A percentile compares a stretch with the other conserved stretches of the same genome.
These are phyloP conservation scores for Sander lucioperca DNA, from an alignment of 2,113 vertebrate genomes.

Conservation along the genomic window DNA sequence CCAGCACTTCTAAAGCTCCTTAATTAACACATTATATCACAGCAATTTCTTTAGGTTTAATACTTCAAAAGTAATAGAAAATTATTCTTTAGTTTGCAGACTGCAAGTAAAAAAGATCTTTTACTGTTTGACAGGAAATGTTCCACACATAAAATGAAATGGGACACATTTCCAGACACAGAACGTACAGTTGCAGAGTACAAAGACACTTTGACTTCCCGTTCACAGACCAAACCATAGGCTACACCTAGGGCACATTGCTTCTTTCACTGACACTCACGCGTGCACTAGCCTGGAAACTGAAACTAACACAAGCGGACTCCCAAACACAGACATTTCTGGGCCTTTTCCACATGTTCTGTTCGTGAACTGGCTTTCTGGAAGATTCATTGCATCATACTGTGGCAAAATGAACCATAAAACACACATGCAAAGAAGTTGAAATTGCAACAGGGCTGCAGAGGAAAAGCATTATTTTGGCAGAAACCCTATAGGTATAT, in stretches of 20 bases:
- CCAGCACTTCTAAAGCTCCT: background rate
- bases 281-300: conserved; percentile 4
- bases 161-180: conserved; percentile 42
- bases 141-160: conserved; percentile 37
- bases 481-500: conserved; percentile 5
- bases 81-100: background rate
- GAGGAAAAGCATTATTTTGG: conserved; percentile 28
- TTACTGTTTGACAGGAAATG: conserved; percentile 19
- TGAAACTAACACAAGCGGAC: conserved; percentile 24
- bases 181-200: conserved; percentile 17
- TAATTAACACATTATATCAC: too few relatives aligned
- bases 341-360: conserved; percentile 40
- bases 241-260: conserved; percentile 28
- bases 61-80: conserved; percentile 9
- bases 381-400: conserved; percentile 50
- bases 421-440: conserved; percentile 38
- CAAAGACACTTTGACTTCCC: conserved; percentile 34
- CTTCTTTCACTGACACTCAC: conserved; percentile 28
- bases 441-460: conserved; percentile 2
- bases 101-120: background rate
- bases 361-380: conserved; percentile 9
- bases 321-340: conserved; percentile 14
- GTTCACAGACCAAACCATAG: conserved; percentile 4
- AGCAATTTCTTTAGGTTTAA: background rate
- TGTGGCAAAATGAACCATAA: conserved; percentile 40